Conservation (phyloP, 2,113 vertebrate genomes). For the Jacana jacana region DNA sequence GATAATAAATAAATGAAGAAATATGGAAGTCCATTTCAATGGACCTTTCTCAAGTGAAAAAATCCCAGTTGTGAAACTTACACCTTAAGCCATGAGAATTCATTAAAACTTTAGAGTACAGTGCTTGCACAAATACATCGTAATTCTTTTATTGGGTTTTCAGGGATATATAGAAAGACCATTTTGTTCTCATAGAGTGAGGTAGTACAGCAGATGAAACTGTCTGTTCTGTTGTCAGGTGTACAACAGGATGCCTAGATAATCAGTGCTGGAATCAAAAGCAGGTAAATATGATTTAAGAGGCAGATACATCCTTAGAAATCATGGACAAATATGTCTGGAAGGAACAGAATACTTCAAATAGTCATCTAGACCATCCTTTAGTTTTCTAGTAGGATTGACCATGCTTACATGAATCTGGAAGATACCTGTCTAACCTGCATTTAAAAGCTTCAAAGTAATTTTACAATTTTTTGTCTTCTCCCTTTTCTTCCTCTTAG, state of each 20-base stretch:
- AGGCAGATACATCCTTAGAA: background rate
- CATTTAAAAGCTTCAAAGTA: background rate
- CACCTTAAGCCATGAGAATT: background rate
- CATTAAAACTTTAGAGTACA: background rate
- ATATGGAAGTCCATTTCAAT: background rate
- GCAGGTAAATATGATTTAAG: background rate
- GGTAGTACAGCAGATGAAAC: background rate
- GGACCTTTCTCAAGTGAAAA: background rate
- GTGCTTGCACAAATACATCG: background rate
- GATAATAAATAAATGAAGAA: background rate
- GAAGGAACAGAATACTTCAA: background rate
- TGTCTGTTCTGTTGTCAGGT: background rate
- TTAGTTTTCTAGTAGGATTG: background rate
- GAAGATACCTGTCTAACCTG: background rate
- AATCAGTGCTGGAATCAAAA: background rate
- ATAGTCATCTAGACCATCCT: background rate
- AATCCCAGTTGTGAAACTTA: background rate
- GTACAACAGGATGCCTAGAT: background rate
- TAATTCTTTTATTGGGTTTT: background rate
- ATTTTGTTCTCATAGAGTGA: background rate
- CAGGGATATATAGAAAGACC: background rate
- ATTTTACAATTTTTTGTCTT: background rate
- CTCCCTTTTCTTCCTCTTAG: background rate
- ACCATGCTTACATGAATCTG: background rate
- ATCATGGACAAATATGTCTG: background rate